Evolutionary conservation across 1,140 invertebrate genomes (phyloP), one percentile per base, ranked within the genome.

Genomic region (Apis mellifera): DNA sequence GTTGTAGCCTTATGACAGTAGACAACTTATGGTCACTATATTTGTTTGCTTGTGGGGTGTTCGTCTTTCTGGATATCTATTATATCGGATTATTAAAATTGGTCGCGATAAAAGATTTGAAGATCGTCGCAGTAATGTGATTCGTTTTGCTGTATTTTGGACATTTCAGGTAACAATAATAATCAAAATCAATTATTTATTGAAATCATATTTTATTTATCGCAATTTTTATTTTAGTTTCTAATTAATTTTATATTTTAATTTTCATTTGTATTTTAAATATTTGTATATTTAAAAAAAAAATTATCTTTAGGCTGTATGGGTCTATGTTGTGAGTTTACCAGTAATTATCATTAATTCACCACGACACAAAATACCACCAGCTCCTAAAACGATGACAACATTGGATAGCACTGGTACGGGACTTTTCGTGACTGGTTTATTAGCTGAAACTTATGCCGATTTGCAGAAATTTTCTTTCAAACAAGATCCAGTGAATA

Each of bases 401-500:
- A 96, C 96, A 0, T 92, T 97, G 48, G 97, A 98, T 91, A 97
- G 97, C 57, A 95, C 97, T 26, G 98, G 98, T 17, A 97, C 97
- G 60, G 96, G 96, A 5, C 94, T 99, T 69, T 99, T 98, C 92
- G 94, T 97, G 9, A 95, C 97, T 78, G 98, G 98, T 11, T 94
- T 99, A 50, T 88, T 98, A 23, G 96, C 96, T 48, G 98, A 99
- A 94, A 97, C 97, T 0, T 97, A 98, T 90, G 97, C 98, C 0
- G 98, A 99, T 94, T 93, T 98, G 66, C 98, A 99, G 87, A 99
- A 99, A 92, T 98, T 98, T 90, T 96, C 96, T 0, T 99, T 98
- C 91, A 96, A 97, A 78, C 96, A 97, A 90, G 97, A 99, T 92
- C 97, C 97, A 4, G 95, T 95, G 0, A 99, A 99, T 90, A 95